Conservation (phyloP, 1,140 invertebrate species). For the Ridgeia piscesae region DNA sequence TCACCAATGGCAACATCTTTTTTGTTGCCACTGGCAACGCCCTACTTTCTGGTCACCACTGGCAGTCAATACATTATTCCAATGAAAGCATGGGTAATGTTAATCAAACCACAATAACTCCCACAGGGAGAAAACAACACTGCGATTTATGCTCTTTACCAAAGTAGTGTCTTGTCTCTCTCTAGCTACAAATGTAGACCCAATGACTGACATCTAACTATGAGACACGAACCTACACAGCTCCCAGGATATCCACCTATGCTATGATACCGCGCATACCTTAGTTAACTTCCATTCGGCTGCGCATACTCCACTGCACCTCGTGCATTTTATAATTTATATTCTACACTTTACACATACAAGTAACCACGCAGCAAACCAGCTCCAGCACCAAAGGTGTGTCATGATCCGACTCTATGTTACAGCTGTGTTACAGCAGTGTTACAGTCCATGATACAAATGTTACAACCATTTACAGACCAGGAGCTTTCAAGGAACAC, state of each 20-base stretch:
- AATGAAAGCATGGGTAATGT: not conserved
- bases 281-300: not conserved
- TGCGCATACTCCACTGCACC: not conserved
- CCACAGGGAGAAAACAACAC: not conserved
- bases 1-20: not conserved
- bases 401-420: not conserved
- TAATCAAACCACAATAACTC: not conserved
- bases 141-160: not conserved
- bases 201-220: not conserved
- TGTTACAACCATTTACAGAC: not conserved
- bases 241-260: not conserved
- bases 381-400: no score
- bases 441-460: not conserved
- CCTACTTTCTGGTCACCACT: not conserved
- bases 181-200: not conserved
- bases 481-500: not conserved
- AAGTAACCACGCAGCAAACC: not conserved
- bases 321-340: not conserved
- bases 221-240: not conserved
- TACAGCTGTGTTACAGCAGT: not conserved
- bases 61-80: not conserved
- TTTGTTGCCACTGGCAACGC: not conserved
- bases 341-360: not conserved
- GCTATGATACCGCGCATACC: not conserved
- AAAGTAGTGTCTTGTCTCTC: not conserved